Percentiles rank a stretch among this genome's conserved stretches.
Conservation (phyloP, 2,797 vertebrate species). For the Lycodopsis pacificus region DNA sequence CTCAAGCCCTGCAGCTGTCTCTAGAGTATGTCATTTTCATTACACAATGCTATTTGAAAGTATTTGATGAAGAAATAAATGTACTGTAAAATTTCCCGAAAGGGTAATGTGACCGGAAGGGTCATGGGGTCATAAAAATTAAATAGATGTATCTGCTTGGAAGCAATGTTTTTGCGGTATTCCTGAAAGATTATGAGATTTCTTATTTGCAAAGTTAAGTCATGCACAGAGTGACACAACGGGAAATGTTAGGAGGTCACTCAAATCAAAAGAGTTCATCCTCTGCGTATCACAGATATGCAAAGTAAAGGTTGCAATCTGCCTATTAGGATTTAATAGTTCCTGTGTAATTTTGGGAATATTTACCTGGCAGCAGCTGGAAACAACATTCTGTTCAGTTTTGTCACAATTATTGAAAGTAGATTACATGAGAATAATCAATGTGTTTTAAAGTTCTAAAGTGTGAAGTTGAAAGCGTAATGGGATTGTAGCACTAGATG, state of each 20-base stretch:
- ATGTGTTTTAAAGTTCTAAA: neutral
- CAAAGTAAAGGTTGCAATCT: neutral
- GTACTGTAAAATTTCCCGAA: neutral
- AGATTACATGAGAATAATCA: neutral
- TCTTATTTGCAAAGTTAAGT: neutral
- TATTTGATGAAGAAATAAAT: conserved; percentile 15
- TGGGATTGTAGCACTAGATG: neutral
- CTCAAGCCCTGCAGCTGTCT: conserved; percentile 13
- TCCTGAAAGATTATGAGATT: neutral
- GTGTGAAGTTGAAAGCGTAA: neutral
- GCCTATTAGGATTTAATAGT: neutral
- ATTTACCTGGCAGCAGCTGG: neutral
- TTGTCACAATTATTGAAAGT: neutral
- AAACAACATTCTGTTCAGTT: neutral
- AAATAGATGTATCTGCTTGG: conserved; percentile 2
- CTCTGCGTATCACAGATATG: neutral
- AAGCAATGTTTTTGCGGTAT: neutral
- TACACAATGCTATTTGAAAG: neutral
- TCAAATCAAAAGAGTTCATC: neutral
- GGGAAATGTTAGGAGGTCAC: neutral
- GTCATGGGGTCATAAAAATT: conserved; percentile 10
- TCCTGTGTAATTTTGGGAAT: too few species aligned
- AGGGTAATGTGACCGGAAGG: conserved; percentile 6
- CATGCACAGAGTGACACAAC: neutral
- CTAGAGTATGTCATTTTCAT: conserved; percentile 15